Evolutionary conservation across 2,888 invertebrate species (phyloP).

Genomic region (Rhorus exstirpatorius): DNA sequence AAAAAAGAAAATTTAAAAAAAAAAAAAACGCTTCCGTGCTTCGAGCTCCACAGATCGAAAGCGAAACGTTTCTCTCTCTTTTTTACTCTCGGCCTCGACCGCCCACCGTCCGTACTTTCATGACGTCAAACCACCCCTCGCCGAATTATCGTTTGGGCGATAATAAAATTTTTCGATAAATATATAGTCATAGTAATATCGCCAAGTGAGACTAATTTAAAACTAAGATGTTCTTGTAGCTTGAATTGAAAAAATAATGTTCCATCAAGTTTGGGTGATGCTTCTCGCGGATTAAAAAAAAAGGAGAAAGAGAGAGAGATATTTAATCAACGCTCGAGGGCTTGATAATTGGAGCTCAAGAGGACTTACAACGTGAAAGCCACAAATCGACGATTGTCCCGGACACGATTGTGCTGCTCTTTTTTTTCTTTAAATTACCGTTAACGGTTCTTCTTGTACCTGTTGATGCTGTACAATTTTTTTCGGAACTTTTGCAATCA

Average conservation of each 20-base stretch:
- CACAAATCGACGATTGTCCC: constrained; percentile 24
- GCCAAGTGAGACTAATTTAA: background rate
- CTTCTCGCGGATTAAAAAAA: background rate
- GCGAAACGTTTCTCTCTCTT: constrained; percentile 58
- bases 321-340: constrained; percentile 19
- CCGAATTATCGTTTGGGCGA: constrained; percentile 50
- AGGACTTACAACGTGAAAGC: constrained; percentile 13
- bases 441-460: constrained; percentile 28
- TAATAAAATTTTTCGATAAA: constrained; percentile 32
- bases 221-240: background rate
- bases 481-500: constrained; percentile 20
- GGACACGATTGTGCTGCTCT: constrained; percentile 13
- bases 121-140: constrained; percentile 56
- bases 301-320: constrained; percentile 1
- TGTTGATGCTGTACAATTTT: constrained; percentile 35
- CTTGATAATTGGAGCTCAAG: constrained; percentile 13
- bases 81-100: constrained; percentile 14
- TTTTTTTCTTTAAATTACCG: background rate
- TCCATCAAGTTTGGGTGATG: background rate
- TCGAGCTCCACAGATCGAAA: constrained; percentile 61
- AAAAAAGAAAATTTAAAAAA: constrained; percentile 24
- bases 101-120: constrained; percentile 23
- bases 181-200: constrained; percentile 32
- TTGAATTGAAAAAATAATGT: constrained; percentile 11
- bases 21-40: constrained; percentile 54